Evolutionary conservation across 2,797 vertebrate species (phyloP).

Genomic region (Coluber constrictor): DNA sequence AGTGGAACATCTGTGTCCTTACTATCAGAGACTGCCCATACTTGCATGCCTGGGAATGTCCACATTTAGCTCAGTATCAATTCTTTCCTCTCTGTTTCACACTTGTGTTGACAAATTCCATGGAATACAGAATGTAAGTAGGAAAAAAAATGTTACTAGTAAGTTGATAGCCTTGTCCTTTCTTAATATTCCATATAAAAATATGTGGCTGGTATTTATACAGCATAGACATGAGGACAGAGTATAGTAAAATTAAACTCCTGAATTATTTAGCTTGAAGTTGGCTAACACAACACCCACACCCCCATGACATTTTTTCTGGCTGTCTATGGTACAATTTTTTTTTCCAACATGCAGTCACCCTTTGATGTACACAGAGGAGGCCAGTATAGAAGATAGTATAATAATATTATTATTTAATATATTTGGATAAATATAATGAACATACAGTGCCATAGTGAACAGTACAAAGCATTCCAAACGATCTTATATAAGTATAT

Average conservation of each 20-base stretch:
- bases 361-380: not conserved
- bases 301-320: not conserved
- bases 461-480: not conserved
- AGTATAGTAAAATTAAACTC: not conserved
- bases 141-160: not conserved
- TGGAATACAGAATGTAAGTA: not conserved
- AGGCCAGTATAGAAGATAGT: not conserved
- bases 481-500: not conserved
- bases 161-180: not conserved
- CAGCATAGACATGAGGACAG: not conserved
- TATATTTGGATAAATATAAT: not conserved
- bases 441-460: not conserved
- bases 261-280: not conserved
- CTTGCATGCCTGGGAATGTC: constrained; percentile 3
- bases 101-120: not conserved
- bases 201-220: not conserved
- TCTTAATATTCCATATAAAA: not conserved
- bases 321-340: not conserved
- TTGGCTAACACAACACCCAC: not conserved
- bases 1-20: not conserved
- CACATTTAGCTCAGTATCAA: not conserved
- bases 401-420: not conserved
- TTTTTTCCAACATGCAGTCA: not conserved
- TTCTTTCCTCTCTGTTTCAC: constrained; percentile 15
- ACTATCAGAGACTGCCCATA: not conserved